These are phyloP conservation scores for Sebastes trivittatus DNA, from an alignment of 2,797 vertebrate genomes.

Conservation along the genomic window DNA sequence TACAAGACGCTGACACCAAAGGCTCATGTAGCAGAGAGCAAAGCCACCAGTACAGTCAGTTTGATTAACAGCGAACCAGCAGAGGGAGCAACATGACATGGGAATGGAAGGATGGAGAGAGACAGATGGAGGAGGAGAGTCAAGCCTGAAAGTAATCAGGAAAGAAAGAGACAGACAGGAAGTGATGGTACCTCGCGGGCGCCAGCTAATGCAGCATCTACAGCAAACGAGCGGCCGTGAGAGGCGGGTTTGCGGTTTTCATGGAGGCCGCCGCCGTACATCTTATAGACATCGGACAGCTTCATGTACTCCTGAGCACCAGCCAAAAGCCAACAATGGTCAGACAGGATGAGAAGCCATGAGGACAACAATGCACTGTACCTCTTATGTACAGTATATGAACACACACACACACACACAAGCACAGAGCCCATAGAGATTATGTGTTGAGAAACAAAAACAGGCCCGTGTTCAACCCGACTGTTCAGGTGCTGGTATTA, in stretches of 20 bases:
- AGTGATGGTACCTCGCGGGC: conserved; percentile 81
- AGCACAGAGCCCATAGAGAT: background rate
- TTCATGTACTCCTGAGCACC: conserved; percentile 84
- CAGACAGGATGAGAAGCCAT: conserved; percentile 57
- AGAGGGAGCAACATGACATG: conserved; percentile 60
- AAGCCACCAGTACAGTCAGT: conserved; percentile 14
- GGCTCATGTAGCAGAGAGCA: background rate
- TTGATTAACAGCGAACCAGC: conserved; percentile 45
- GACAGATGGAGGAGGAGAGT: background rate
- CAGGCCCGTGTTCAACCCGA: background rate
- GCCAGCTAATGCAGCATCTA: conserved; percentile 76
- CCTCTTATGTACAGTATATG: background rate
- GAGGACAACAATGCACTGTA: conserved; percentile 14
- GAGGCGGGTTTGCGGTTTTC: conserved; percentile 75
- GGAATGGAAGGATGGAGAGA: background rate
- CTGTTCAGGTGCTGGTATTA: background rate
- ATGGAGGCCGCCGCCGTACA: conserved; percentile 71
- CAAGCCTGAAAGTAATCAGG: background rate
- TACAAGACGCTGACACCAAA: background rate
- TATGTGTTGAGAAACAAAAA: background rate
- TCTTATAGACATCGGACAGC: conserved; percentile 86
- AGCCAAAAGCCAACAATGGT: conserved; percentile 32
- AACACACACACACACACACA: background rate
- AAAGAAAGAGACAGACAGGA: conserved; percentile 28
- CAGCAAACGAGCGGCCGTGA: conserved; percentile 65